Evolutionary conservation across 1,140 invertebrate species (phyloP), one percentile per base, ranked within the genome.

Genomic region (Caenorhabditis brenneri): DNA sequence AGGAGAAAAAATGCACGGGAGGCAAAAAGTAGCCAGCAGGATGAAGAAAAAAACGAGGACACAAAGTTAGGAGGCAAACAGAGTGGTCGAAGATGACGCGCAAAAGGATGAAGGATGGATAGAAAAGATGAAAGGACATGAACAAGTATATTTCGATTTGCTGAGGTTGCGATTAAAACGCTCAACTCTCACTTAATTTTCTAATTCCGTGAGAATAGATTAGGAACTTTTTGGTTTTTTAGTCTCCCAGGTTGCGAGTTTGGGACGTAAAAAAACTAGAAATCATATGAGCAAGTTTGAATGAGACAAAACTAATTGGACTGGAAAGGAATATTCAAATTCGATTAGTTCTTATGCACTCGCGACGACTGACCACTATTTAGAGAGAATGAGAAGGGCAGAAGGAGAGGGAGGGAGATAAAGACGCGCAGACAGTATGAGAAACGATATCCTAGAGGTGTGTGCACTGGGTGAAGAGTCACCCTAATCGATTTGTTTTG

Each of bases 91-190:
- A 42, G 19, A 74, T 74, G 65, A 74, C 65, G 36, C 65, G 65
- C 65, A 74, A 22, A 27, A 74, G 36, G 65, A 74, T 74, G 65
- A 74, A 74, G 65, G 65, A 74, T 74, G 65, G 22, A 74, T 74
- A 27, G 22, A 74, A 22, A 74, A 42, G 65, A 42, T 74, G 36
- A 74, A 74, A 74, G 36, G 31, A 65, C 29, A 65, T 65, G 29
- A 33, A 33, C 58, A 55, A 55, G 53, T 55, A 16, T 3, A 65
- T 65, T 16, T 65, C 9, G 31, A 27, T 19, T 24, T 55, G 10
- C 5, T 10, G 24, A 55, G 9, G 53, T 55, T 55, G 3, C 24
- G 53, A 55, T 24, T 29, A 27, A 12, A 12, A 10, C 53, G 1
- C 48, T 51, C 48, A 51, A 51, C 15, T 19, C n/a, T 51, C 15